These are phyloP conservation scores for Catalaphyllia jardinei DNA, from an alignment of 64 coral and sea anemone species.

Conservation along the genomic window DNA sequence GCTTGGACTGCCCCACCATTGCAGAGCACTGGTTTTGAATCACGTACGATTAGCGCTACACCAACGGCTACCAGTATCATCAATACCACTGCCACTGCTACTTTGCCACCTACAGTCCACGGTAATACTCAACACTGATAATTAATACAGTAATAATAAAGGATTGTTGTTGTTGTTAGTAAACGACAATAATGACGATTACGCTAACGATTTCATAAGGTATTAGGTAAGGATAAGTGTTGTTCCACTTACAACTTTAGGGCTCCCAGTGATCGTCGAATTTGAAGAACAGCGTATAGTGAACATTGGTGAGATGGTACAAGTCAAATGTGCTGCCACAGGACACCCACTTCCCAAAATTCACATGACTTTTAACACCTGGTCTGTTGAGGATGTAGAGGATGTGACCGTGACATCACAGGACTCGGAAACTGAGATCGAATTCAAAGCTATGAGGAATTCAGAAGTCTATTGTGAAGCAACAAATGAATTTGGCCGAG, in stretches of 20 bases:
- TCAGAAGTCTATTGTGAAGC: conserved; percentile 52
- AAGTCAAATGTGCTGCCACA: conserved; percentile 39
- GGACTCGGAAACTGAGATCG: conserved; percentile 5
- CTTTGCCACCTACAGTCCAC: neutral
- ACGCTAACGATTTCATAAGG: neutral
- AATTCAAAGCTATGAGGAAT: conserved; percentile 24
- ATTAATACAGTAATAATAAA: neutral
- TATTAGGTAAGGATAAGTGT: too few relatives aligned
- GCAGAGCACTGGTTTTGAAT: neutral
- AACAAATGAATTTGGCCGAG: conserved; percentile 29
- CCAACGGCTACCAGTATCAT: neutral
- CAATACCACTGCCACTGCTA: neutral
- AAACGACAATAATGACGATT: neutral
- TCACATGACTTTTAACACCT: conserved; percentile 16
- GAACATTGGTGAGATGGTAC: neutral
- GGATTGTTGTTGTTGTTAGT: too few relatives aligned
- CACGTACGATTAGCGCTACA: neutral
- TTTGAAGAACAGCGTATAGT: neutral
- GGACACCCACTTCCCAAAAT: conserved; percentile 43
- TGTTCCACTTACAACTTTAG: neutral
- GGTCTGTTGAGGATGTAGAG: neutral
- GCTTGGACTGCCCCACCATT: neutral
- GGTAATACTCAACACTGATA: conserved; percentile 12
- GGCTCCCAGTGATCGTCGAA: neutral
- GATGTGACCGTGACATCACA: neutral